These are phyloP conservation scores for Melieria omissa DNA, from an alignment of 2,888 invertebrate genomes.

Conservation along the genomic window DNA sequence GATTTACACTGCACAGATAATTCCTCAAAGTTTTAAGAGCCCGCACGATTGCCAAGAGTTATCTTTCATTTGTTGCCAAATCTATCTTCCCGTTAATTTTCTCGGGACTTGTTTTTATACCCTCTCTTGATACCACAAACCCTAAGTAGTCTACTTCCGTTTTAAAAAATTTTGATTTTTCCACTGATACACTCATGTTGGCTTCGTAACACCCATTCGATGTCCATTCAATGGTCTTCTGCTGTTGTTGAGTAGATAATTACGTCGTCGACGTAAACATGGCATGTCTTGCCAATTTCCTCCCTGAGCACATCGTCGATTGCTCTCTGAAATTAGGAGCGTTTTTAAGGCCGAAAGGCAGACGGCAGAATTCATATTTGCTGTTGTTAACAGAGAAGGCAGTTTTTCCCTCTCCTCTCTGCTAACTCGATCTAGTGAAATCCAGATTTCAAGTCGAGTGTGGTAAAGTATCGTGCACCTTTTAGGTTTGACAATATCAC, in stretches of 20 bases:
- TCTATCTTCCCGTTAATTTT: too few species aligned
- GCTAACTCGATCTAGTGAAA: slow-evolving; percentile 31
- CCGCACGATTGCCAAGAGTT: not conserved
- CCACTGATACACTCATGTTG: slow-evolving; percentile 10
- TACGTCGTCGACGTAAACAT: slow-evolving; percentile 21
- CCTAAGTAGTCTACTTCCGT: too few species aligned
- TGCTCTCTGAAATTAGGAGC: slow-evolving; percentile 13
- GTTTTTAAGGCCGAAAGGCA: too few species aligned
- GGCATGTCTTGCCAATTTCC: too few species aligned
- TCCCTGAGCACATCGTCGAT: too few species aligned
- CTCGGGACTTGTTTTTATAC: slow-evolving; percentile 19
- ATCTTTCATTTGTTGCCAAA: not conserved
- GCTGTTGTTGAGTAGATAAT: not conserved
- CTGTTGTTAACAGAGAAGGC: slow-evolving; percentile 16
- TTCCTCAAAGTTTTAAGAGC: too few species aligned
- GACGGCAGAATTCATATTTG: too few species aligned
- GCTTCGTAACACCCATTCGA: slow-evolving; percentile 1
- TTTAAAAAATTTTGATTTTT: too few species aligned
- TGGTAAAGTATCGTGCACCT: too few species aligned
- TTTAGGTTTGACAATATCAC: too few species aligned
- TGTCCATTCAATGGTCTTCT: slow-evolving; percentile 9
- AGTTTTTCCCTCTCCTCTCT: slow-evolving; percentile 18
- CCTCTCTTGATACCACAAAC: slow-evolving; percentile 17
- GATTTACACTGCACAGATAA: not conserved
- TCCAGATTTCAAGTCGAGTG: slow-evolving; percentile 20